Evolutionary conservation across 2,113 vertebrate species (phyloP).

Genomic region (Cyanoramphus novaezelandiae): DNA sequence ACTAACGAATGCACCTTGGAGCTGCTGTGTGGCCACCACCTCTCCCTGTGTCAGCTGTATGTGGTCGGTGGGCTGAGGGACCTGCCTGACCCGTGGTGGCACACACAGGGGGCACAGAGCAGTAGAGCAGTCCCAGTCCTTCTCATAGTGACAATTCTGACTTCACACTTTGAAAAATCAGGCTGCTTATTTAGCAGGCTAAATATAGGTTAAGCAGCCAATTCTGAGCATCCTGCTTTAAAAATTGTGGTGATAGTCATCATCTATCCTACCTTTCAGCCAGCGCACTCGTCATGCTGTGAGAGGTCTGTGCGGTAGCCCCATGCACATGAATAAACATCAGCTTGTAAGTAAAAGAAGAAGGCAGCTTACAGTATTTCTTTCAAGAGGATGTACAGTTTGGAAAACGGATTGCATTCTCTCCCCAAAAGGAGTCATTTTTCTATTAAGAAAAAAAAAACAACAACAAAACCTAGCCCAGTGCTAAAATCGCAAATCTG

Average conservation of each 20-base stretch:
- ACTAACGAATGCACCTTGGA: fast-evolving
- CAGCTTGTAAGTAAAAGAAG: not conserved
- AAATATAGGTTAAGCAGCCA: slow-evolving; percentile 65
- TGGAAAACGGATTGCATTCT: slow-evolving; percentile 35
- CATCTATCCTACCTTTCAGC: slow-evolving; percentile 57
- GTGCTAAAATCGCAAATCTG: not conserved
- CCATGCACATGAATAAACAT: slow-evolving; percentile 56
- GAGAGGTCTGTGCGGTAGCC: slow-evolving; percentile 39
- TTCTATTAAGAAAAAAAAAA: not conserved
- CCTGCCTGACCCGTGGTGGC: fast-evolving
- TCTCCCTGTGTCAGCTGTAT: not conserved
- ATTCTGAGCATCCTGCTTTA: slow-evolving; percentile 52
- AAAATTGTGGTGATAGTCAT: slow-evolving; percentile 43
- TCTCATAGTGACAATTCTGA: not conserved
- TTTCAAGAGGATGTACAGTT: slow-evolving; percentile 18
- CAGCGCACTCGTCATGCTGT: slow-evolving; percentile 21
- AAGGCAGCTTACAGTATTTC: slow-evolving; percentile 7
- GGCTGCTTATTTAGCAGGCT: slow-evolving; percentile 48
- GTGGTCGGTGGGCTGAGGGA: fast-evolving
- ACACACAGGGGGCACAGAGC: fast-evolving
- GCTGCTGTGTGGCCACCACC: not conserved
- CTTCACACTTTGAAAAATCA: slow-evolving; percentile 12
- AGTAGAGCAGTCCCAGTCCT: not conserved
- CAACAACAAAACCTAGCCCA: not conserved
- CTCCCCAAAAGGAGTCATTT: not conserved